Evolutionary conservation across 2,888 invertebrate species (phyloP), one percentile per base, ranked within the genome.

Genomic region (Chesias legatella): DNA sequence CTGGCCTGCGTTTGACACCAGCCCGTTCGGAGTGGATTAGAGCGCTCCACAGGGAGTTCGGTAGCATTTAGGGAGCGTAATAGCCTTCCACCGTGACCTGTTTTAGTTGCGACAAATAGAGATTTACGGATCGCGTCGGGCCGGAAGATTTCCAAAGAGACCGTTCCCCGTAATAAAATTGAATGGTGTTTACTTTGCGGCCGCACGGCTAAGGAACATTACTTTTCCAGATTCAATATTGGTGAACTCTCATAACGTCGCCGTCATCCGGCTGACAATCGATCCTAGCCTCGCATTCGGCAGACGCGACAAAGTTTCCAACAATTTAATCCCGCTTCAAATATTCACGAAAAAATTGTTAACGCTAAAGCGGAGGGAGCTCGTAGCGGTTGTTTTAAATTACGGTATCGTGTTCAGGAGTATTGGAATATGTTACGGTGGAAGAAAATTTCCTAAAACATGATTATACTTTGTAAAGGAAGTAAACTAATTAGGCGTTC

Each of bases 51-150:
- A 67, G 84, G 77, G 83, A 82, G 79, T 83, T 84, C 83, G 83
- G 80, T 79, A 83, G 83, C 83, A 82, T 85, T 86, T 85, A 83
- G 85, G 82, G 79, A 82, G 65, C 83, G 84, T 85, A 84, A 86
- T 84, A 84, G 85, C 83, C 79, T 80, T 77, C 79, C 76, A 74
- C 81, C 79, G 86, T 86, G 86, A 86, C 86, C 86, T 85, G 86
- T 79, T 88, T 85, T 79, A 85, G 80, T 82, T 81, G 85, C 82
- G 81, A 86, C 86, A 86, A 86, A 88, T 86, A 83, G 82, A 86
- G 85, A 86, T 86, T 88, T 88, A 88, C 84, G 73, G 73, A 82
- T 79, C 74, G 79, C 80, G 70, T 67, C 64, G 67, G 63, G 64
- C 74, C 76, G 74, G 73, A 17, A 75, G 75, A 73, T 78, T 78